Evolutionary conservation across 2,797 vertebrate species (phyloP).

Genomic region (Hephaestus fuliginosus): DNA sequence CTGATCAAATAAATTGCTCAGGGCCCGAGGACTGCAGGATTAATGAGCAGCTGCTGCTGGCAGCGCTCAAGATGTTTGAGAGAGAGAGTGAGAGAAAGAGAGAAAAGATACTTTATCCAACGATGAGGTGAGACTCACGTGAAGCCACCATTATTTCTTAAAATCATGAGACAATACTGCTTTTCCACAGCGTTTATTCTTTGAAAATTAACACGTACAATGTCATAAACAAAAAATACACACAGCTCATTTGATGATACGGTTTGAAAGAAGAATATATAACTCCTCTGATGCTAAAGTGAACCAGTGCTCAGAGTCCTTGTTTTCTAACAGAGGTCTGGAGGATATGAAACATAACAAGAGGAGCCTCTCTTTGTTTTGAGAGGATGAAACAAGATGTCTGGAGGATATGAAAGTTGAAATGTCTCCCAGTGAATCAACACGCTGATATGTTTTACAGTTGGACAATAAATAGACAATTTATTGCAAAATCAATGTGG

Average conservation of each 20-base stretch:
- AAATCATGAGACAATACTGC: constrained; percentile 18
- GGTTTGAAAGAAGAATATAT: constrained; percentile 7
- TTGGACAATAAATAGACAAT: not conserved
- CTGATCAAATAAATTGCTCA: constrained; percentile 39
- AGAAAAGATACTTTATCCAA: not conserved
- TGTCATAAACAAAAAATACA: constrained; percentile 36
- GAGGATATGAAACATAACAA: constrained; percentile 5
- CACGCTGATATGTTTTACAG: not conserved
- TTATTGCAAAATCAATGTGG: not conserved
- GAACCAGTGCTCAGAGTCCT: constrained; percentile 21
- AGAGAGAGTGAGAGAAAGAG: constrained; percentile 9
- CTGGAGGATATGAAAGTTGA: not conserved
- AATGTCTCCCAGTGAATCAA: not conserved
- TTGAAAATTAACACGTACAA: constrained; percentile 46
- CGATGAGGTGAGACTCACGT: not conserved
- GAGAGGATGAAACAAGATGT: constrained; percentile 13
- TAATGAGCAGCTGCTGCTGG: constrained; percentile 83
- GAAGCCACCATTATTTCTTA: not conserved
- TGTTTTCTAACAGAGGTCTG: not conserved
- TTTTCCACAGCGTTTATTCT: constrained; percentile 59
- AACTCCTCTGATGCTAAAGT: constrained; percentile 25
- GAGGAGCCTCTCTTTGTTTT: constrained; percentile 6
- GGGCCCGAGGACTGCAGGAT: constrained; percentile 43
- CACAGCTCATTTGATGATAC: constrained; percentile 18
- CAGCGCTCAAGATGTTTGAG: constrained; percentile 63